Conservation (phyloP, 1,140 invertebrate species). For the Drosophila parabipectinata region DNA sequence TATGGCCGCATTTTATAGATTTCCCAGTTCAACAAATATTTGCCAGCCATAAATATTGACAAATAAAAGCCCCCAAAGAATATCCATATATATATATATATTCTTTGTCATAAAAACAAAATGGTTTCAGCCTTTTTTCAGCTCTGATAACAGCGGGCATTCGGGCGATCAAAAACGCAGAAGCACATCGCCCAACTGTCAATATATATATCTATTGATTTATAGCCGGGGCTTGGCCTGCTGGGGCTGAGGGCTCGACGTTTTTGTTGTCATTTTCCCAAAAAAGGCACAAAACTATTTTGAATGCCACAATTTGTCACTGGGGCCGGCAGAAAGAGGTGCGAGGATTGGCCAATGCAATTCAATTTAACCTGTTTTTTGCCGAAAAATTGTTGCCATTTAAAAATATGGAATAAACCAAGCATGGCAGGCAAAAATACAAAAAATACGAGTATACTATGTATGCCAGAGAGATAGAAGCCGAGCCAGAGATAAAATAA, state of each 20-base stretch:
- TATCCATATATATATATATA: constrained; percentile 25
- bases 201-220: constrained; percentile 72
- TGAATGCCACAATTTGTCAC: constrained; percentile 51
- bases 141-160: constrained; percentile 30
- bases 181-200: constrained; percentile 46
- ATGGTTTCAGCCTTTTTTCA: constrained; percentile 17
- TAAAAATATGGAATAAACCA: constrained; percentile 49
- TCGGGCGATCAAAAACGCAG: constrained; percentile 26
- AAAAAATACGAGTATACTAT: constrained; percentile 17
- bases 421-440: constrained; percentile 17
- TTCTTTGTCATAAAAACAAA: constrained; percentile 43
- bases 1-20: constrained; percentile 37
- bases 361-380: constrained; percentile 49
- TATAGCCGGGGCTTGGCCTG: constrained; percentile 29
- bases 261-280: constrained; percentile 16
- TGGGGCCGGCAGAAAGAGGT: not conserved
- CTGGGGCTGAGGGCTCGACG: too few relatives aligned
- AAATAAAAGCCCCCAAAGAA: constrained; percentile 41
- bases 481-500: constrained; percentile 15
- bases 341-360: constrained; percentile 30
- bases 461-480: not conserved
- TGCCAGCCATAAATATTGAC: constrained; percentile 42
- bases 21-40: constrained; percentile 26
- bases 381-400: constrained; percentile 62
- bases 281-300: constrained; percentile 43